A percentile compares a stretch with the other conserved stretches of the same genome.
phyloP scores from a whole-genome alignment of 2,113 vertebrate genomes.

The Gymnorhina tibicen region DNA sequence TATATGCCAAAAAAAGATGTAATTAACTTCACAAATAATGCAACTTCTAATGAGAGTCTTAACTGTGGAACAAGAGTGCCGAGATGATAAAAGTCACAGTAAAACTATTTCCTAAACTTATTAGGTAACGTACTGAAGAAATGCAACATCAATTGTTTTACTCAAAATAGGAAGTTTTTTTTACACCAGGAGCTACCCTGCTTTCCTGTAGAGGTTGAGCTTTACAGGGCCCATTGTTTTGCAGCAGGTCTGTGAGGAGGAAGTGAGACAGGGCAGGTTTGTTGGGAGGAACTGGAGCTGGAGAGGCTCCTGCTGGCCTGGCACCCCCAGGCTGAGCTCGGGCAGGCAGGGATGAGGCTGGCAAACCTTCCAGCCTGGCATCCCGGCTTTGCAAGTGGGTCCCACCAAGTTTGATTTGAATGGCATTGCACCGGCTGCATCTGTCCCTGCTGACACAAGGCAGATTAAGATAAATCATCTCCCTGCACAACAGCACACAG shows the following conservation, averaged over 20 bases:
- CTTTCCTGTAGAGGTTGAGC: background rate
- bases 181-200: background rate
- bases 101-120: background rate
- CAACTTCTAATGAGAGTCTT: background rate
- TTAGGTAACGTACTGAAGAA: background rate
- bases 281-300: background rate
- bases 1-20: background rate
- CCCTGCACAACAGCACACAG: accelerated
- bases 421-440: background rate
- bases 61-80: background rate
- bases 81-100: background rate
- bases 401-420: accelerated
- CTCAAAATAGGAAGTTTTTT: background rate
- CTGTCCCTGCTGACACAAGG: background rate
- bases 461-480: background rate
- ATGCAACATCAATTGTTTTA: background rate
- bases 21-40: background rate
- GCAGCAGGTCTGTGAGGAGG: background rate
- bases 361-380: background rate
- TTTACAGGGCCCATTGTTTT: background rate
- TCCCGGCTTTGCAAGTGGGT: background rate
- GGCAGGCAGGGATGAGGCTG: background rate
- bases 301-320: background rate
- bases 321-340: accelerated
- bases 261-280: background rate